Evolutionary conservation across 1,140 invertebrate species (phyloP).

Genomic region (Ctenoplectra terminalis): DNA sequence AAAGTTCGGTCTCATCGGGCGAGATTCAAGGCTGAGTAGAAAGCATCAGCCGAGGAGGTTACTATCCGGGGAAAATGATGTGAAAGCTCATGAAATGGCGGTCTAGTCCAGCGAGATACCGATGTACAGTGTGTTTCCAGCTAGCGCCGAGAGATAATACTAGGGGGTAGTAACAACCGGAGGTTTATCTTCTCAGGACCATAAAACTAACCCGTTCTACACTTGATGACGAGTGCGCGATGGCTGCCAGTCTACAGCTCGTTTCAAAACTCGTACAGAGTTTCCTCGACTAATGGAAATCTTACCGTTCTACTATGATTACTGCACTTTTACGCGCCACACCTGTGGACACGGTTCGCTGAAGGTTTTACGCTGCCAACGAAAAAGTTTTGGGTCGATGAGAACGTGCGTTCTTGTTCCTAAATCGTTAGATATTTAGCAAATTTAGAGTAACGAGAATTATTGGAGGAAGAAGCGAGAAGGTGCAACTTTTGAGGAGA

Average conservation of each 20-base stretch:
- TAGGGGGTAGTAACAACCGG: conserved; percentile 64
- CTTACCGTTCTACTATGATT: conserved; percentile 27
- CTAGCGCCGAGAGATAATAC: conserved; percentile 66
- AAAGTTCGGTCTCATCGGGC: conserved; percentile 44
- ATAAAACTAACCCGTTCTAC: conserved; percentile 69
- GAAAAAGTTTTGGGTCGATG: background rate
- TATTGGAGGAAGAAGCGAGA: too few species aligned
- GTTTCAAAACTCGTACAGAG: conserved; percentile 56
- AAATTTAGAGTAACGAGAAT: too few species aligned
- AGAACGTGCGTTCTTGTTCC: background rate
- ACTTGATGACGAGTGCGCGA: conserved; percentile 55
- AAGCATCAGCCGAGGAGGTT: conserved; percentile 55
- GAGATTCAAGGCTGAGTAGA: conserved; percentile 61
- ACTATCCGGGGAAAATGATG: conserved; percentile 64
- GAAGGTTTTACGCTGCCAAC: background rate
- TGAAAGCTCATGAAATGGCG: conserved; percentile 71
- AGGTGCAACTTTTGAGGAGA: too few species aligned
- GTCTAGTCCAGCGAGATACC: conserved; percentile 64
- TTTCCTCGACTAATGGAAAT: conserved; percentile 39
- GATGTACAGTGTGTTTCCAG: conserved; percentile 52
- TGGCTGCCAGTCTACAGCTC: conserved; percentile 50
- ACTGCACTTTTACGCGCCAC: conserved; percentile 8
- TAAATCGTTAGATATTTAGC: too few species aligned
- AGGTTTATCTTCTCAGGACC: conserved; percentile 70
- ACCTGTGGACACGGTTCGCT: background rate